These are phyloP conservation scores for Dryobates pubescens DNA, from an alignment of 2,797 vertebrate genomes.

Conservation along the genomic window DNA sequence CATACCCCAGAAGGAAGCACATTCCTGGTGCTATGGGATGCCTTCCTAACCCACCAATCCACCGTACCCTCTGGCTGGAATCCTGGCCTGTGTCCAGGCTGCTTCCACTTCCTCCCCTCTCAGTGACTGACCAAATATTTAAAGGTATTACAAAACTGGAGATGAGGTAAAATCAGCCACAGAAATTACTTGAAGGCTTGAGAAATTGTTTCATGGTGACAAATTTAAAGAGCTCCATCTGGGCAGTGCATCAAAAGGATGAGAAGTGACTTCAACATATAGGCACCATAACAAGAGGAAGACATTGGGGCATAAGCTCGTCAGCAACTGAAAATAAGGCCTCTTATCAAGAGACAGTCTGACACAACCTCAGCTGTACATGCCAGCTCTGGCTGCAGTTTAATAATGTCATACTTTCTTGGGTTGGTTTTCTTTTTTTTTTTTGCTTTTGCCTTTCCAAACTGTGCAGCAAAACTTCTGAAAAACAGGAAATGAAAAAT, in stretches of 20 bases:
- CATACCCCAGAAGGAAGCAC: background rate
- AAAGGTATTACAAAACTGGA: background rate
- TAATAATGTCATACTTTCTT: background rate
- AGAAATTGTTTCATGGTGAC: slow-evolving; percentile 17
- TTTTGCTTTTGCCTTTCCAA: background rate
- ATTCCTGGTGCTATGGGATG: background rate
- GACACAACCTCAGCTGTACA: background rate
- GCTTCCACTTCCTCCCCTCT: slow-evolving; percentile 1
- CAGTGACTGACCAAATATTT: slow-evolving; percentile 21
- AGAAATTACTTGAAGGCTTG: background rate
- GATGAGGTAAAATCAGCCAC: background rate
- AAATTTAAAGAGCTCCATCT: background rate
- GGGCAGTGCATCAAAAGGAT: background rate
- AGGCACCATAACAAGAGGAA: background rate
- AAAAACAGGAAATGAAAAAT: slow-evolving; percentile 73
- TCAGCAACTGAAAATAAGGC: background rate
- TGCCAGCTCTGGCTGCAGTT: slow-evolving; percentile 9
- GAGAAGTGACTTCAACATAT: background rate
- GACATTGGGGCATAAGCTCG: background rate
- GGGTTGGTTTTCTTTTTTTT: background rate
- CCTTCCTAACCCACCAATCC: background rate
- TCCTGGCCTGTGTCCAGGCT: background rate
- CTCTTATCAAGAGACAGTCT: background rate
- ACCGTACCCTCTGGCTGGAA: background rate
- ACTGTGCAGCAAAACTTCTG: slow-evolving; percentile 50